Evolutionary conservation across 2,113 vertebrate species (phyloP), one percentile per base, ranked within the genome.

Genomic region (Sylvia atricapilla): DNA sequence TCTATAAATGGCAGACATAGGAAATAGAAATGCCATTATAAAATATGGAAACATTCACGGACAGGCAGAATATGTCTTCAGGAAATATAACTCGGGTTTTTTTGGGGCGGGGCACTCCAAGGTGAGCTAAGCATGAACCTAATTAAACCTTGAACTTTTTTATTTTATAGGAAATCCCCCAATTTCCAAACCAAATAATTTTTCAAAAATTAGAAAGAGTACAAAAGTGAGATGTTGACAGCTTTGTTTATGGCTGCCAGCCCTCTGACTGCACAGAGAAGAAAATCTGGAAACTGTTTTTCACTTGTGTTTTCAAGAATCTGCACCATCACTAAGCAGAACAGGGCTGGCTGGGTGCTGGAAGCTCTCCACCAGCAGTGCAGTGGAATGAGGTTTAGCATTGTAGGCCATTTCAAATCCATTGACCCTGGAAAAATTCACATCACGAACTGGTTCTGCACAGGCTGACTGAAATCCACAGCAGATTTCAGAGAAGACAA

Each of bases 371-470:
- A 41, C 5, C 52, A 72, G 37, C 31, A 22, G 8, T 25, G 18
- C 31, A 49, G 7, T 8, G 8, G 21, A 53, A 50, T 6, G 9
- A 19, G 4, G 18, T 14, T 49, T 5, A 4, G 22, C 13, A 24
- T 5, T 60, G 37, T 23, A 72, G 39, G 16, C 11, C 21, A 67
- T 6, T 9, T 12, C 52, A 35, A 43, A 44, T 5, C 23, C 67
- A 62, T 4, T 13, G 6, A 3, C 15, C 30, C 17, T 31, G 18
- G 33, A 62, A 75, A 59, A 72, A 62, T 23, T 89, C n/a, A 17
- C 17, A n/a, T 30, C 10, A 46, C 0, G 0, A 50, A 59, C 11
- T 21, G 2, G 11, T 24, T 70, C 66, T 79, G 35, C 17, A 62
- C 15, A 43, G 69, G 37, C 10, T 70, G 21, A 52, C 60, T 47